A percentile compares a stretch with the other conserved stretches of the same genome.
Conservation (phyloP, 2,888 invertebrate species). For the Nudaria mundana region DNA sequence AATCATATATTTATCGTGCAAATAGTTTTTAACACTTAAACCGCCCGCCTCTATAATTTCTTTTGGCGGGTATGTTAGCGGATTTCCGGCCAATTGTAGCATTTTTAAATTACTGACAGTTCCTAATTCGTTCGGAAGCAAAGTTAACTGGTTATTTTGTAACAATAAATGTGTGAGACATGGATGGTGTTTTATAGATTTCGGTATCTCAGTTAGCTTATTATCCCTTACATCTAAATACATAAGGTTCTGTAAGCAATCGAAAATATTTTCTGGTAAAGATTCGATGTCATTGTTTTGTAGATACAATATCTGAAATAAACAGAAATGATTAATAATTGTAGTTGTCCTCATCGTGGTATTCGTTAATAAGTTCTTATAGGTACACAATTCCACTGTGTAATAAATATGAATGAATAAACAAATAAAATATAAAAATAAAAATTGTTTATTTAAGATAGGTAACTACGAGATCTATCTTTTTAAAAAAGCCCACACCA, state of each 20-base stretch:
- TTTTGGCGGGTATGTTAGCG: constrained; percentile 79
- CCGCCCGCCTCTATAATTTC: constrained; percentile 78
- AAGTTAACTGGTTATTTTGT: constrained; percentile 82
- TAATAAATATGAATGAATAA: too few relatives aligned
- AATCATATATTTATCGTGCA: constrained; percentile 57
- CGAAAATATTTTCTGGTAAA: constrained; percentile 82
- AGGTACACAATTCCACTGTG: too few relatives aligned
- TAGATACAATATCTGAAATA: constrained; percentile 65
- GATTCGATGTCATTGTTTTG: constrained; percentile 77
- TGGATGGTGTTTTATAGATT: constrained; percentile 78
- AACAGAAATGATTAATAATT: background rate
- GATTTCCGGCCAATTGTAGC: constrained; percentile 83
- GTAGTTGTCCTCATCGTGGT: too few relatives aligned
- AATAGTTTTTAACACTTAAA: constrained; percentile 50
- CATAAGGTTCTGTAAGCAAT: constrained; percentile 74
- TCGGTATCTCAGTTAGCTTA: constrained; percentile 76
- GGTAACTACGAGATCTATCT: too few relatives aligned
- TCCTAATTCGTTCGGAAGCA: constrained; percentile 83
- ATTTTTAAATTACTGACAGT: constrained; percentile 81
- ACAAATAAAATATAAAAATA: too few relatives aligned
- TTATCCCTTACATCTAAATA: constrained; percentile 86
- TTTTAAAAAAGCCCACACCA: too few relatives aligned
- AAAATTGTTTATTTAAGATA: background rate
- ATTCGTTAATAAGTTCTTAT: too few relatives aligned
- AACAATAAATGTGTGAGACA: constrained; percentile 83